Conservation (phyloP, 2,888 invertebrate species). For the Lasioglossum oenotherae region DNA sequence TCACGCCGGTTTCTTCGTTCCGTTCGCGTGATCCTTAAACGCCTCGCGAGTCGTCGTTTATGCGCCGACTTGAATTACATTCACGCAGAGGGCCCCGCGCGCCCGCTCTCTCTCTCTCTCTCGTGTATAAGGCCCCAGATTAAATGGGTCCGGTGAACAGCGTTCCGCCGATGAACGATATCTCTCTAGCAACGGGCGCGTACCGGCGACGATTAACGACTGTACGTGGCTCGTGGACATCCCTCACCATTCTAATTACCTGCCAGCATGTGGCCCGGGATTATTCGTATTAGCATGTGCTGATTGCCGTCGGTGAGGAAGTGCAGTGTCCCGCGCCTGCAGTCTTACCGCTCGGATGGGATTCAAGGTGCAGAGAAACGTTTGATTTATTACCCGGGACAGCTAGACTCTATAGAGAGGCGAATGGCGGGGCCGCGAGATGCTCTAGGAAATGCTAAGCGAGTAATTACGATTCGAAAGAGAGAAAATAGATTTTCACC, state of each 20-base stretch:
- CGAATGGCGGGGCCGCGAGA: slow-evolving; percentile 24
- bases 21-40: slow-evolving; percentile 47
- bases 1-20: slow-evolving; percentile 3
- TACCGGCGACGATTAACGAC: slow-evolving; percentile 60
- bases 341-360: slow-evolving; percentile 9
- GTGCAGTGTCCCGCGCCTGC: slow-evolving; percentile 30
- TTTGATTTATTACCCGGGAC: slow-evolving; percentile 67
- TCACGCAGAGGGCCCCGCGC: slow-evolving; percentile 1
- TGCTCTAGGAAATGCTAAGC: slow-evolving; percentile 44
- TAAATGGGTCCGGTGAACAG: slow-evolving; percentile 41
- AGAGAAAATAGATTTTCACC: slow-evolving; percentile 2
- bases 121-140: slow-evolving; percentile 42
- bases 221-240: slow-evolving; percentile 72
- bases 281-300: slow-evolving; percentile 75
- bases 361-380: slow-evolving; percentile 43
- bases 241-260: slow-evolving; percentile 78
- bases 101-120: too few relatives aligned
- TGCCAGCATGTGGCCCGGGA: slow-evolving; percentile 75
- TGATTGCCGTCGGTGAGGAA: slow-evolving; percentile 72
- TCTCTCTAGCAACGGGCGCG: slow-evolving; percentile 29
- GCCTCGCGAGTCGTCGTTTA: slow-evolving; percentile 36
- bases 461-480: slow-evolving; percentile 47
- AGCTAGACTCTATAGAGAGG: slow-evolving; percentile 51
- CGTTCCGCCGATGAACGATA: slow-evolving; percentile 33
- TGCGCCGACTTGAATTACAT: slow-evolving; percentile 51